Base-by-base conservation (phyloP, 2,888 invertebrate species). In the Pollenia angustigena region DNA sequence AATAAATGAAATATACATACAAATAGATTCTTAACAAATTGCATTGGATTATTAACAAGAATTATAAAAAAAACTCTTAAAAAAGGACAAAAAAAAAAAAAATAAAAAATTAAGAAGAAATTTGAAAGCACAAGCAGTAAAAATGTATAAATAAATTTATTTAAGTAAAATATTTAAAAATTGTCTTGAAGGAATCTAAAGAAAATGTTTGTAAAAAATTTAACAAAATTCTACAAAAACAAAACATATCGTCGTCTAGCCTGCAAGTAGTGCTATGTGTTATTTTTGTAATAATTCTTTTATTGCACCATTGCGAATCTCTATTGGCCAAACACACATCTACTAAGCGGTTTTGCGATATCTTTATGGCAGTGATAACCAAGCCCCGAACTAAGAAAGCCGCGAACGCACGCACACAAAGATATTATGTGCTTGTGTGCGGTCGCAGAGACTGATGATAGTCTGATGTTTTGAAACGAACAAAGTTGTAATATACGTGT, bases 21-120 rank as follows among this genome's bases (percentile, higher is more conserved):
- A 64, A 66, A 72, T 78, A 87, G 76, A 87, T 50, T 68, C 71
- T 84, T 87, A 87, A 87, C 86, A 84, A 87, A 87, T 87, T 87
- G 72, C 78, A 79, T 83, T 79, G 52, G 60, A 76, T 62, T 78
- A 23, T 54, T 66, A 44, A 56, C 7, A 54, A 64, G 69, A 18
- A 81, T 46, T 72, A 16, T 32, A 46, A 78, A 46, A 62, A 32
- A 32, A 32, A 4, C 14, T 46, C 60, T n/a, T 23, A 68, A 74
- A 68, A 58, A 60, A 23, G 44, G 40, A 66, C 6, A 6, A 68
- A 23, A 66, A 52, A 64, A n/a, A n/a, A n/a, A n/a, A n/a, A n/a
- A n/a, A n/a, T n/a, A 18, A 40, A 52, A 48, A 46, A 54, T 32
- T 16, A 12, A 14, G 23, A 69, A 52, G 8, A 23, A 71, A 52